Evolutionary conservation across 1,140 invertebrate genomes (phyloP), one percentile per base, ranked within the genome.

Genomic region (Ceratitis capitata): DNA sequence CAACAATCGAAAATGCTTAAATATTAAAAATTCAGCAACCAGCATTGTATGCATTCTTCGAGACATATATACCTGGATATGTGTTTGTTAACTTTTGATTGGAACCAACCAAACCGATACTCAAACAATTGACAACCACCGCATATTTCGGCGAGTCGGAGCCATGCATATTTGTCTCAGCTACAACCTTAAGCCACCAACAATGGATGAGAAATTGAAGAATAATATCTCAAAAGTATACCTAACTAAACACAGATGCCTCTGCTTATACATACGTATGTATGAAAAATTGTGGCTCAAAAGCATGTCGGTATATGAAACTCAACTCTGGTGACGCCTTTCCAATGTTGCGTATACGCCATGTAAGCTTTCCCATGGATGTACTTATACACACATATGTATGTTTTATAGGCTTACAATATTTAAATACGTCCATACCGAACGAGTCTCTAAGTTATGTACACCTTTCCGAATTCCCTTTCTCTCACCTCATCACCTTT

Each of bases 11-110:
- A 78, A 74, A 45, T 45, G n/a, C 5, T 23, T 19, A 3, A 16
- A 74, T 19, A 74, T 74, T 74, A 74, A 74, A 74, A 74, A 74
- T 74, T 42, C 19, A 74, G 4, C 69, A 74, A 39, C 29, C 35
- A 61, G 4, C 4, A 19, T 53, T 35, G 9, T n/a, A 7, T 23
- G 6, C 51, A 69, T 39, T 19, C 1, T 35, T n/a, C 10, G 32
- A 32, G n/a, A 58, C 56, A 26, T 4, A 58, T 4, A 23, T 4
- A 58, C 56, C 10, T 26, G 51, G 26, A n/a, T n/a, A n/a, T n/a
- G n/a, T n/a, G n/a, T n/a, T n/a, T n/a, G n/a, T n/a, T n/a, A n/a
- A n/a, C n/a, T n/a, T n/a, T n/a, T n/a, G n/a, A n/a, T n/a, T n/a
- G n/a, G n/a, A n/a, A n/a, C n/a, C n/a, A n/a, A n/a, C n/a, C n/a